These are phyloP conservation scores for Raphicerus campestris DNA, from an alignment of 2,113 vertebrate genomes.

Conservation along the genomic window DNA sequence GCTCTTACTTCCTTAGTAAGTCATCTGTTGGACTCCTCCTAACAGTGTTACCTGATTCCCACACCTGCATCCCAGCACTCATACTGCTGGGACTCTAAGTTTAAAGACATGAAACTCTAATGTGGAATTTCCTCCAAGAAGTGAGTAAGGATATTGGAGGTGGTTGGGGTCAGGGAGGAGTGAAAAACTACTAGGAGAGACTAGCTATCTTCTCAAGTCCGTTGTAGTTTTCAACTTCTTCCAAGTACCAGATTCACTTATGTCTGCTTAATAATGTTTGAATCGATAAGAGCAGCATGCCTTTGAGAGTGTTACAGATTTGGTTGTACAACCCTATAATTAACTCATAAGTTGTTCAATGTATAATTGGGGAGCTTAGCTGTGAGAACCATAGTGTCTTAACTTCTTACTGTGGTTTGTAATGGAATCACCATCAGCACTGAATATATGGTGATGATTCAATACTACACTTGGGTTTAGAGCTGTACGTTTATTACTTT, in stretches of 20 bases:
- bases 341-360: neutral
- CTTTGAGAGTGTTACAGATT: neutral
- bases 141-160: neutral
- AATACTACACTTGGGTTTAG: neutral
- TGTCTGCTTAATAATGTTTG: neutral
- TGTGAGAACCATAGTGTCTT: neutral
- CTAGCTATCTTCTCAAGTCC: neutral
- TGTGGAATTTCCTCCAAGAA: neutral
- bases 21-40: neutral
- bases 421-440: neutral
- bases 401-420: neutral
- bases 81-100: neutral
- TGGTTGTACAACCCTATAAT: neutral
- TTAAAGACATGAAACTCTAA: neutral
- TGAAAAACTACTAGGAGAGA: neutral
- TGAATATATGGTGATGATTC: neutral
- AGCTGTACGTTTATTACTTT: constrained; percentile 10
- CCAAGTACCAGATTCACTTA: neutral
- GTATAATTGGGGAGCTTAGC: neutral
- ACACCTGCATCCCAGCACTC: neutral
- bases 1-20: neutral
- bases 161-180: neutral
- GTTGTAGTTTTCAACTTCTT: neutral
- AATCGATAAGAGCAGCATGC: neutral
- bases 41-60: neutral